Conservation (phyloP, 1,140 invertebrate species). For the Spodoptera litura region DNA sequence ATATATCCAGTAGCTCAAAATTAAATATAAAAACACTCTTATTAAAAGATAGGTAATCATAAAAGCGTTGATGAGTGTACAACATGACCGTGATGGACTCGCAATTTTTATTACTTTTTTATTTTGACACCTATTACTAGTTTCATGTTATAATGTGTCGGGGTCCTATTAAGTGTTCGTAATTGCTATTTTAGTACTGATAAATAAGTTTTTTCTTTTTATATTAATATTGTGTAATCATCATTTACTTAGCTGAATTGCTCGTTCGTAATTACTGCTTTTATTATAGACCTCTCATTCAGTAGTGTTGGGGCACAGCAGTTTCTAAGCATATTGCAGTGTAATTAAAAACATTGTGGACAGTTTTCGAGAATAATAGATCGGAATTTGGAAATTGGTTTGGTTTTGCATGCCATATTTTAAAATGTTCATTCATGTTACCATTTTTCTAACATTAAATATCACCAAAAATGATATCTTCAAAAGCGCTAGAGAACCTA, state of each 20-base stretch:
- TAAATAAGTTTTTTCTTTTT: background rate
- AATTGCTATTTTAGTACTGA: conserved; percentile 16
- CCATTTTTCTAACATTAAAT: too few species aligned
- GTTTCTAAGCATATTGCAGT: background rate
- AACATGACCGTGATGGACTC: background rate
- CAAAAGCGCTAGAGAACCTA: too few species aligned
- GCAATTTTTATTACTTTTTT: conserved; percentile 5
- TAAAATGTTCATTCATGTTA: too few species aligned
- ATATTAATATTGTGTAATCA: conserved; percentile 21
- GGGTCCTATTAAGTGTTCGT: background rate
- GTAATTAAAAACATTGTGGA: too few species aligned
- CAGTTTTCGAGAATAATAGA: too few species aligned
- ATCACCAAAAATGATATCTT: too few species aligned
- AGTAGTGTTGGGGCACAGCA: background rate
- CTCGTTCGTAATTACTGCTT: conserved; percentile 22
- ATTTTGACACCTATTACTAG: conserved; percentile 11
- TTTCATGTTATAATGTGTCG: conserved; percentile 9
- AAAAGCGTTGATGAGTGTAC: background rate
- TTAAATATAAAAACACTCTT: too few species aligned
- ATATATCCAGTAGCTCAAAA: background rate
- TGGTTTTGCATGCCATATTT: too few species aligned
- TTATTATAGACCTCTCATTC: conserved; percentile 24
- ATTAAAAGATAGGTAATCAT: too few species aligned
- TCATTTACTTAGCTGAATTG: conserved; percentile 39
- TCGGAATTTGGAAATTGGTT: too few species aligned